A percentile compares a stretch with the other conserved stretches of the same genome.
phyloP scores from a whole-genome alignment of 1,140 invertebrate genomes.

The Drosophila lacteicornis region DNA sequence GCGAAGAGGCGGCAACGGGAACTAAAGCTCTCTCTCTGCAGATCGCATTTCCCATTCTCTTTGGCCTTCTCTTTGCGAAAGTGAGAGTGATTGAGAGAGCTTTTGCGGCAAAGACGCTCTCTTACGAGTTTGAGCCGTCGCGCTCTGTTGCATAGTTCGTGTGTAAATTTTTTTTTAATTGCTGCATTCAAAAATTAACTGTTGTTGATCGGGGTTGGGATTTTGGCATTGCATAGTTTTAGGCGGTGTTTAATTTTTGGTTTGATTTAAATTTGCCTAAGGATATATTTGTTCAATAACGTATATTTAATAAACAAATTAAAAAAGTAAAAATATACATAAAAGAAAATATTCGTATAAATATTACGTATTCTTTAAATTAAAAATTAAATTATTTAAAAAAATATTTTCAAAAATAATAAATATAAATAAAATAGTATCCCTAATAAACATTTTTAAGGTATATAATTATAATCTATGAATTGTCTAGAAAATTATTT shows the following conservation, averaged over 20 bases:
- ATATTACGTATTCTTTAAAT: no score
- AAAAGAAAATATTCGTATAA: no score
- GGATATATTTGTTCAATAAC: background rate
- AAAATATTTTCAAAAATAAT: no score
- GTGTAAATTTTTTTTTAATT: conserved; percentile 69
- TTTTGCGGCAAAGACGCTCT: conserved; percentile 2
- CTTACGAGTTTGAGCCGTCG: conserved; percentile 15
- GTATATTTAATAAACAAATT: no score
- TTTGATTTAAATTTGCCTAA: background rate
- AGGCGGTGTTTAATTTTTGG: conserved; percentile 36
- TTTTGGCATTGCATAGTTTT: conserved; percentile 66
- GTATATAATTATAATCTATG: no score
- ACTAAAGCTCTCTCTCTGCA: conserved; percentile 58
- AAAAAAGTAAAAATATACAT: no score
- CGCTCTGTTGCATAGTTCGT: conserved; percentile 48
- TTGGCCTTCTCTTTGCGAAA: conserved; percentile 30
- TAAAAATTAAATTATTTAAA: no score
- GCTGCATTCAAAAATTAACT: conserved; percentile 71
- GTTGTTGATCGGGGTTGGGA: conserved; percentile 13
- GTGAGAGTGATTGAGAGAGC: conserved; percentile 61
- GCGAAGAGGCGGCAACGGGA: conserved; percentile 64
- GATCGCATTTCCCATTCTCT: background rate
- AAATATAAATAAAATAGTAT: no score
- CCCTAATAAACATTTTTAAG: no score
- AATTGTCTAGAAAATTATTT: no score